Evolutionary conservation across 1,140 invertebrate species (phyloP), one percentile per base, ranked within the genome.

Genomic region (Drosophila pruinosa): DNA sequence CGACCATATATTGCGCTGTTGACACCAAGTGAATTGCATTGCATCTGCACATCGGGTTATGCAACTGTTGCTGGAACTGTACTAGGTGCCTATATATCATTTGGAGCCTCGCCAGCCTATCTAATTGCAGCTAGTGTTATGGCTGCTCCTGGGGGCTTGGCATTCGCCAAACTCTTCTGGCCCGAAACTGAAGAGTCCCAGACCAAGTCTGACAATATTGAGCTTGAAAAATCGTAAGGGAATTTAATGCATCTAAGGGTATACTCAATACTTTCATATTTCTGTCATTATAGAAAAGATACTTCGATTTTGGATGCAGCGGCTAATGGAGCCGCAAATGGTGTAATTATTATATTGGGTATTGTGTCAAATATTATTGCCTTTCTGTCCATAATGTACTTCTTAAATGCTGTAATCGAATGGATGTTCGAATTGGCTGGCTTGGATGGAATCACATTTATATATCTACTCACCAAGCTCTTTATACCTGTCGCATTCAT

Each of bases 301-400:
- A 91, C 93, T 0, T 97, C 96, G 74, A 93, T 96, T 0, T 91
- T 99, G 15, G 97, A 98, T 83, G 97, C 97, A 1, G 97, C 96
- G 0, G 94, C 95, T 3, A 95, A 95, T 74, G 98, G 98, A 0
- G 98, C 97, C 3, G 92, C 94, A 8, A 93, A 94, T 22, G 97
- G 95, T 0, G 94, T 97, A 5, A 92, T 94, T 8, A 91, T 99
- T 0, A 94, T 98, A 0, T 92, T 96, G 1, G 96, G 96, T 53
- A 98, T 99, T 67, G 94, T 96, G 4, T 96, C 97, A 1, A 99
- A 97, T 88, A 92, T 99, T 0, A 95, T 99, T 10, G 97, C 97
- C 0, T 98, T 98, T 78, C 93, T 99, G 0, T 94, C 97, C 0
- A 94, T 97, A 63, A 92, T 99, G 0, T 93, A 94, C 0, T 97